Conservation (phyloP, 2,113 vertebrate species). For the Cnemophilus loriae region DNA sequence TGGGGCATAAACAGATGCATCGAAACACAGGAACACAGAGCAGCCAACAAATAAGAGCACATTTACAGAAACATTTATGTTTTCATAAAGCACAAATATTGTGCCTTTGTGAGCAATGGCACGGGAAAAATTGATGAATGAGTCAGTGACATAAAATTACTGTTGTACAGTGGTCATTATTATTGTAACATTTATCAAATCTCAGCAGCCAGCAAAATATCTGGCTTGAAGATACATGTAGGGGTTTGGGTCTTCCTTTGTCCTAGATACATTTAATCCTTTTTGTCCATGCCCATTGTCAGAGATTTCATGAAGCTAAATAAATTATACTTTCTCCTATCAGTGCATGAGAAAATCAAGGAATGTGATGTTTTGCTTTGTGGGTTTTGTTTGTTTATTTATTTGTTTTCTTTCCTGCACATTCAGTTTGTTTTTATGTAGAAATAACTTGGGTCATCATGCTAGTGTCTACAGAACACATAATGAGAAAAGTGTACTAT, state of each 20-base stretch:
- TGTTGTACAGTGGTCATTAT: conserved; percentile 69
- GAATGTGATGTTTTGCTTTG: neutral
- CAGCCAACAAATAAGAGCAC: conserved; percentile 2
- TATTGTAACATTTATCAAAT: conserved; percentile 77
- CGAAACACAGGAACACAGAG: conserved; percentile 13
- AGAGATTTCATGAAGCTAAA: conserved; percentile 82
- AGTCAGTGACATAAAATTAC: conserved; percentile 69
- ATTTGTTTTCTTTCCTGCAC: neutral
- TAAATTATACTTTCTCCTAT: conserved; percentile 73
- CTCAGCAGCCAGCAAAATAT: conserved; percentile 79
- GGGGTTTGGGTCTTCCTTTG: conserved; percentile 73
- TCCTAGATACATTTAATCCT: conserved; percentile 75
- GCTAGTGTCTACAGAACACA: neutral
- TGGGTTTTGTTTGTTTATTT: neutral
- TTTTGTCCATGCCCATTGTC: conserved; percentile 74
- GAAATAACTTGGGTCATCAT: neutral
- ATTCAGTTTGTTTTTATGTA: neutral
- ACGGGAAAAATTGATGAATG: neutral
- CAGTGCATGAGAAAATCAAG: conserved; percentile 51
- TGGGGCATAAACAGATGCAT: conserved; percentile 31
- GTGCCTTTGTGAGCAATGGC: conserved; percentile 25
- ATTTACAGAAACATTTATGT: neutral
- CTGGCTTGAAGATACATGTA: conserved; percentile 79
- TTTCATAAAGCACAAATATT: conserved; percentile 25
- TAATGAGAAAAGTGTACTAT: neutral